Evolutionary conservation across 2,888 invertebrate species (phyloP).

Genomic region (Apoderus coryli): DNA sequence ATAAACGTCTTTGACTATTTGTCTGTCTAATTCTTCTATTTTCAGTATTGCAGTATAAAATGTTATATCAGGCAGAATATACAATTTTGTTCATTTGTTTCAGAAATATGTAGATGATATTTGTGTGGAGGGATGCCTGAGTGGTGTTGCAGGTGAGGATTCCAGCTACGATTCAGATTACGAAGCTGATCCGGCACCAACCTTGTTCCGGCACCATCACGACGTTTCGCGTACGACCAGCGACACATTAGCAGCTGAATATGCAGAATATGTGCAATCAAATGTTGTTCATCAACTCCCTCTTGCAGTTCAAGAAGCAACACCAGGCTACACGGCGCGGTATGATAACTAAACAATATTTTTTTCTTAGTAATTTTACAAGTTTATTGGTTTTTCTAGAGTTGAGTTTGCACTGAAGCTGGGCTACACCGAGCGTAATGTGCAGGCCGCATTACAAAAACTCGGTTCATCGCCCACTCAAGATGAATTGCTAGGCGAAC

Average conservation of each 20-base stretch:
- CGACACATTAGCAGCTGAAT: conserved; percentile 74
- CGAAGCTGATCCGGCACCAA: conserved; percentile 20
- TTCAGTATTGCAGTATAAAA: too few relatives aligned
- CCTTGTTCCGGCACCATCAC: conserved; percentile 38
- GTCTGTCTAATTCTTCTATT: too few relatives aligned
- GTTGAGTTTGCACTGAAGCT: conserved; percentile 85
- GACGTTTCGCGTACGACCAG: conserved; percentile 71
- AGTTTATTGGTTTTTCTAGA: conserved; percentile 28
- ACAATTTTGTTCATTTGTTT: conserved; percentile 26
- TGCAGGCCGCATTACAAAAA: conserved; percentile 67
- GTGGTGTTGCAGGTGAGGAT: conserved; percentile 50
- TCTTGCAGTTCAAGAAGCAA: conserved; percentile 23
- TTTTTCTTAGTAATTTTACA: too few relatives aligned
- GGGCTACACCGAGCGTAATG: conserved; percentile 78
- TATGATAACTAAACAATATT: too few relatives aligned
- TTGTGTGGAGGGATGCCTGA: conserved; percentile 38
- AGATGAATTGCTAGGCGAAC: conserved; percentile 76
- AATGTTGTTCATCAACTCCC: too few relatives aligned
- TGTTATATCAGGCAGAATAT: too few relatives aligned
- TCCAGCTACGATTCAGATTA: conserved; percentile 78
- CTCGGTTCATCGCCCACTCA: conserved; percentile 75
- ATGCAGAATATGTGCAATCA: conserved; percentile 65
- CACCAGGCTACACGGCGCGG: conserved; percentile 31
- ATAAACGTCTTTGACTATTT: too few relatives aligned
- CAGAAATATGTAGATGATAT: conserved; percentile 64